phyloP scores from a whole-genome alignment of 2,113 vertebrate genomes.

The Lampris incognitus region DNA sequence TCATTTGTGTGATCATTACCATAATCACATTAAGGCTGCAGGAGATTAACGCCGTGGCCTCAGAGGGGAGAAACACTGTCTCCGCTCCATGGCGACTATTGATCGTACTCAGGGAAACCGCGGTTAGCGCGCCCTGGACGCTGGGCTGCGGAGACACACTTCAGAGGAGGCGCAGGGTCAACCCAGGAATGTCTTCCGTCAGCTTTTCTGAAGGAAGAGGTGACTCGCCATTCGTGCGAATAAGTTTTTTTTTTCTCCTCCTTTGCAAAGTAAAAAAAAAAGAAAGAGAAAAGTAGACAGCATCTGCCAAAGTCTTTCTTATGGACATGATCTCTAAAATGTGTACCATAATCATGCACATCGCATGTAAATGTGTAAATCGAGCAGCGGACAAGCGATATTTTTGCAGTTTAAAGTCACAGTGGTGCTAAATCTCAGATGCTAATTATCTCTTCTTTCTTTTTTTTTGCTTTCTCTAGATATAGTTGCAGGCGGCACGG shows the following conservation, averaged over 20 bases:
- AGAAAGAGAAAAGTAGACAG: too few species aligned
- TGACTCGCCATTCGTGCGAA: too few species aligned
- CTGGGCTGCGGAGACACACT: neutral
- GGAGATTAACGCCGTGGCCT: conserved; percentile 82
- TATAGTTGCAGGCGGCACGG: neutral
- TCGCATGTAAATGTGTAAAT: too few species aligned
- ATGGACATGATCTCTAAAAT: too few species aligned
- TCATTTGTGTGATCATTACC: conserved; percentile 95
- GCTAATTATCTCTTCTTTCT: neutral
- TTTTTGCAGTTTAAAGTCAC: neutral
- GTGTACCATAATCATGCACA: too few species aligned
- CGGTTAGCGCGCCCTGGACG: conserved; percentile 25
- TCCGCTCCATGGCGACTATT: conserved; percentile 59
- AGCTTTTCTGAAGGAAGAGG: too few species aligned
- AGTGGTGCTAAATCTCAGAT: too few species aligned
- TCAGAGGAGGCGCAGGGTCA: conserved; percentile 18
- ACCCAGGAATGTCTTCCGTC: neutral
- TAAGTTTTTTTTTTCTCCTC: too few species aligned
- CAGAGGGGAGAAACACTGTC: conserved; percentile 80
- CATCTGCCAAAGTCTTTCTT: too few species aligned
- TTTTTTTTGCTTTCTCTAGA: neutral
- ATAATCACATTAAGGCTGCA: conserved; percentile 94
- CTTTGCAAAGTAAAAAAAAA: too few species aligned
- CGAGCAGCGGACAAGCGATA: neutral
- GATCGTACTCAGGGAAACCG: conserved; percentile 44